These are phyloP conservation scores for Pimephales promelas DNA, from an alignment of 2,113 vertebrate genomes.

Conservation along the genomic window DNA sequence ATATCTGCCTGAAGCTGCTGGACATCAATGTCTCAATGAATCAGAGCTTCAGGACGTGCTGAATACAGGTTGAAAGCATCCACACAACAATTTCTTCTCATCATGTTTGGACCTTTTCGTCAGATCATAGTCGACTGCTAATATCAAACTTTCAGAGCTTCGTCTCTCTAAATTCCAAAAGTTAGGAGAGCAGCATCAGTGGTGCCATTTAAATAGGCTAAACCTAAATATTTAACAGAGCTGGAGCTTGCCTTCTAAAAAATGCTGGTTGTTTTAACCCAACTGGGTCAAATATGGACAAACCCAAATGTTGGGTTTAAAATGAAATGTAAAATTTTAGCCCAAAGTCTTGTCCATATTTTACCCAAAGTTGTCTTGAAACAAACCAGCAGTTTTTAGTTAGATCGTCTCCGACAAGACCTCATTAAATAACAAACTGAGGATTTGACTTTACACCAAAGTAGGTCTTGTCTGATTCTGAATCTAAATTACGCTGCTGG, in stretches of 20 bases:
- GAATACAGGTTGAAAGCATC: conserved; percentile 37
- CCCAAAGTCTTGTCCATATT: no score
- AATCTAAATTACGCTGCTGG: neutral
- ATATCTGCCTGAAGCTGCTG: neutral
- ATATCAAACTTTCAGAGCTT: conserved; percentile 13
- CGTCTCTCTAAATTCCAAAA: conserved; percentile 12
- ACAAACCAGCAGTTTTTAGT: no score
- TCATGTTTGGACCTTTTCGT: neutral
- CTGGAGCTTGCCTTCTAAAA: no score
- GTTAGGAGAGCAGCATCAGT: conserved; percentile 10
- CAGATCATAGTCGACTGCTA: conserved; percentile 10
- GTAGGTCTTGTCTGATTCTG: conserved; percentile 7
- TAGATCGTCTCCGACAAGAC: conserved; percentile 35
- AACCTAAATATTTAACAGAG: conserved; percentile 55
- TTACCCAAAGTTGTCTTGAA: no score
- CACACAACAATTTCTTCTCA: neutral
- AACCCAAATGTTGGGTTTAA: no score
- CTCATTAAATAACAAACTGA: conserved; percentile 43
- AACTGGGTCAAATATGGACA: no score
- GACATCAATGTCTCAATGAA: conserved; percentile 13
- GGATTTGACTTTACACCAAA: conserved; percentile 6
- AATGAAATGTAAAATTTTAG: no score
- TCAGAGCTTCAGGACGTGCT: neutral
- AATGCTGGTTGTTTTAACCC: no score
- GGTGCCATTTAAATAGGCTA: conserved; percentile 20